phyloP scores from a whole-genome alignment of 1,140 invertebrate species.

The Drosophila sulfurigaster region DNA sequence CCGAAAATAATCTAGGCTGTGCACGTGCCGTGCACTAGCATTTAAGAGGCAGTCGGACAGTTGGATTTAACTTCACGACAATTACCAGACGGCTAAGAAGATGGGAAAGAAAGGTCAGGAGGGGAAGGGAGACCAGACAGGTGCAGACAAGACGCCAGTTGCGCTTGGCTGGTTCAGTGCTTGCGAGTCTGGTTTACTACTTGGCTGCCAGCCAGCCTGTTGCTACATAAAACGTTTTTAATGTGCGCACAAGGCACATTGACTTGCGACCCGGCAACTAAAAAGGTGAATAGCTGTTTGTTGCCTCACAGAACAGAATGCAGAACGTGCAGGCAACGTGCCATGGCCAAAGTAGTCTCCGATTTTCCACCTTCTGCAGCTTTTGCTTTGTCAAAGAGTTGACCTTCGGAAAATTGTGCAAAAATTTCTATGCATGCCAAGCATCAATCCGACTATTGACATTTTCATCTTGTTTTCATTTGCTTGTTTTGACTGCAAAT shows the following conservation, averaged over 20 bases:
- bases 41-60: conserved; percentile 30
- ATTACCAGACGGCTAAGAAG: conserved; percentile 34
- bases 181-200: background rate
- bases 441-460: conserved; percentile 41
- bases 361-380: conserved; percentile 1
- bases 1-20: conserved; percentile 44
- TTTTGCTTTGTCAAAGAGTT: conserved; percentile 27
- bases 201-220: conserved; percentile 4
- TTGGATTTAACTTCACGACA: conserved; percentile 31
- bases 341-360: conserved; percentile 28
- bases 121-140: conserved; percentile 10
- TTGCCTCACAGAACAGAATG: conserved; percentile 34
- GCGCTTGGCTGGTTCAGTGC: conserved; percentile 11
- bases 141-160: conserved; percentile 13
- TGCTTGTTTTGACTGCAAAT: conserved; percentile 32
- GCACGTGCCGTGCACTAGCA: conserved; percentile 52
- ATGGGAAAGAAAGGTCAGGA: background rate
- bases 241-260: background rate
- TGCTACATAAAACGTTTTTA: conserved; percentile 20
- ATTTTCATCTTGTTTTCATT: conserved; percentile 42
- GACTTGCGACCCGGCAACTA: conserved; percentile 1
- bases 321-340: conserved; percentile 41
- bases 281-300: conserved; percentile 39
- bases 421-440: conserved; percentile 28
- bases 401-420: conserved; percentile 1